Conservation (phyloP, 1,140 invertebrate genomes). For the Ceratosolen fusciceps region DNA sequence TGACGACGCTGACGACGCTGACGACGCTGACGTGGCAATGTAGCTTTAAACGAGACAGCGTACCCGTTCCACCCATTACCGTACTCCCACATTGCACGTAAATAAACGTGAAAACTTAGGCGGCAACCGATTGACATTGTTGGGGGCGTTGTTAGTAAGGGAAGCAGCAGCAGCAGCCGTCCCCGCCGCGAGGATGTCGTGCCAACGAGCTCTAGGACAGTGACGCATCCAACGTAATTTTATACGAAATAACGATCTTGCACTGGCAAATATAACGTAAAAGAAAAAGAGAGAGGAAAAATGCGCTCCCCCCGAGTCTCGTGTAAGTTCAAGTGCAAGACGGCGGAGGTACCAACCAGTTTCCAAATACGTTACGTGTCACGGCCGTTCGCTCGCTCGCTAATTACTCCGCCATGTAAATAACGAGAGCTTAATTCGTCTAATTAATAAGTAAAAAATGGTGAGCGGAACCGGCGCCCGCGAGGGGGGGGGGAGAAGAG, state of each 20-base stretch:
- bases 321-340: background rate
- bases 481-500: background rate
- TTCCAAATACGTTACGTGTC: background rate
- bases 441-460: background rate
- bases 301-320: background rate
- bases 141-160: no score
- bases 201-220: no score
- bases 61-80: slow-evolving; percentile 33
- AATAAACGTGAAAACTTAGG: no score
- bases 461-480: no score
- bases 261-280: no score
- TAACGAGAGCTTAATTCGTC: background rate
- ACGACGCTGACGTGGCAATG: slow-evolving; percentile 31
- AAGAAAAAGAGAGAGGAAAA: no score
- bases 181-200: no score
- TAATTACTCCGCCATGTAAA: background rate
- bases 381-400: no score
- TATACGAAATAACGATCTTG: no score
- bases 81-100: background rate
- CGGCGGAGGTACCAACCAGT: background rate
- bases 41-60: slow-evolving; percentile 38
- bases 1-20: slow-evolving; percentile 34
- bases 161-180: no score
- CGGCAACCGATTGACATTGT: no score
- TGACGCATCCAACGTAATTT: no score